Conservation (phyloP, 2,888 invertebrate species). For the Strigamia crassipes region DNA sequence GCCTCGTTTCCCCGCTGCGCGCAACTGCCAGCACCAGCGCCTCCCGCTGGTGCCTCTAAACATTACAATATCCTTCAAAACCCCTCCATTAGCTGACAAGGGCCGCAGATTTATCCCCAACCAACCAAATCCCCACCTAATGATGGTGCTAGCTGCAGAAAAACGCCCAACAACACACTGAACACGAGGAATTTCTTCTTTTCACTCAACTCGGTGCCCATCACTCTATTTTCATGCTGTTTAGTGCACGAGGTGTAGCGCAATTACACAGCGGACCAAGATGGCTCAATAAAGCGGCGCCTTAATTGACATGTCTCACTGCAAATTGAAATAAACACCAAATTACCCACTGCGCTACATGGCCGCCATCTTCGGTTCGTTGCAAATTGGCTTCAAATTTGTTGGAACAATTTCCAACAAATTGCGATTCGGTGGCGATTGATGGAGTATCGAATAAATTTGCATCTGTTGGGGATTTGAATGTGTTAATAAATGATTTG, state of each 20-base stretch:
- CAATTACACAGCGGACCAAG: no score
- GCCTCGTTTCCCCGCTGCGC: slow-evolving; percentile 10
- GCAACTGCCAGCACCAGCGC: background rate
- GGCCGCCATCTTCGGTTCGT: no score
- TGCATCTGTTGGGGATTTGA: no score
- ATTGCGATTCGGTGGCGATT: no score
- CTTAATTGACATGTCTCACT: no score
- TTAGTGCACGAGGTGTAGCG: background rate
- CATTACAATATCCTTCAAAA: slow-evolving; percentile 36
- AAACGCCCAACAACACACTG: slow-evolving; percentile 5
- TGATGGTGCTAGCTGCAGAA: slow-evolving; percentile 13
- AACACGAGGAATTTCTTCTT: slow-evolving; percentile 24
- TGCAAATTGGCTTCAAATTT: no score
- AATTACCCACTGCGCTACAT: no score
- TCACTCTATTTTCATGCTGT: background rate
- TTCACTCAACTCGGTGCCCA: background rate
- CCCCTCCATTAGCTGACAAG: slow-evolving; percentile 33
- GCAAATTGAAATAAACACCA: no score
- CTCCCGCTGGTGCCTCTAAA: slow-evolving; percentile 12
- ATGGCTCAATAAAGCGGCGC: no score
- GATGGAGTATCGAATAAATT: no score
- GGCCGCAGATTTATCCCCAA: slow-evolving; percentile 25
- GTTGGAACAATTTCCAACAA: no score
- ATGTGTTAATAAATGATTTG: no score
- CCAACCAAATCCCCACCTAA: slow-evolving; percentile 14